phyloP scores from a whole-genome alignment of 2,113 vertebrate genomes.

The Fregetta grallaria region DNA sequence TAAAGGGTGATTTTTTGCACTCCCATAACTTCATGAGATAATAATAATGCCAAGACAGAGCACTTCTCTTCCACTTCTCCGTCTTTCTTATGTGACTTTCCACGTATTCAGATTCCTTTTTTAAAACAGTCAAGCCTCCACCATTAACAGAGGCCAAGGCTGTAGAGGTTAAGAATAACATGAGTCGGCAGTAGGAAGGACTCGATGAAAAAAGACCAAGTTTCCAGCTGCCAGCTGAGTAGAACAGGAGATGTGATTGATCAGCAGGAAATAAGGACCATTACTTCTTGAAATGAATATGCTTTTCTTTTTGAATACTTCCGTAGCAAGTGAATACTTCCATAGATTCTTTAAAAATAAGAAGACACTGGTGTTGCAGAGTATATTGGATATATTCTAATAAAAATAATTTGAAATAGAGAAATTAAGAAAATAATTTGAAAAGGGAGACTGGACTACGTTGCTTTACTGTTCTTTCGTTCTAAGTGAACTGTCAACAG shows the following conservation, averaged over 20 bases:
- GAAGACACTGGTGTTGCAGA: not conserved
- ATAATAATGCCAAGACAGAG: not conserved
- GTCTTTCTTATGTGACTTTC: not conserved
- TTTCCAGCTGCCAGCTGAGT: not conserved
- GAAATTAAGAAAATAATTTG: not conserved
- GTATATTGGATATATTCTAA: not conserved
- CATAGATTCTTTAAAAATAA: not conserved
- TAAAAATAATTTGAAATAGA: not conserved
- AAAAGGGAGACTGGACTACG: not conserved
- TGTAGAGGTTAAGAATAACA: not conserved
- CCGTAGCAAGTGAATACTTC: not conserved
- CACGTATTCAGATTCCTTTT: not conserved
- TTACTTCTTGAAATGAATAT: not conserved
- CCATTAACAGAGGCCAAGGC: not conserved
- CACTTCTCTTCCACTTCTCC: not conserved
- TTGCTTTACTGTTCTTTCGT: not conserved
- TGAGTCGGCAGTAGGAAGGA: not conserved
- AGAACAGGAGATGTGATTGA: not conserved
- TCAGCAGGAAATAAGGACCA: not conserved
- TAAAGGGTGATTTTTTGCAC: not conserved
- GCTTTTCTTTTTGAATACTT: not conserved
- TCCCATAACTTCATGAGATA: not conserved
- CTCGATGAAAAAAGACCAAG: not conserved
- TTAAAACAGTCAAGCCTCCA: not conserved
- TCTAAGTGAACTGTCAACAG: not conserved